Conservation (phyloP, 2,113 vertebrate genomes). For the Galeopterus variegatus region DNA sequence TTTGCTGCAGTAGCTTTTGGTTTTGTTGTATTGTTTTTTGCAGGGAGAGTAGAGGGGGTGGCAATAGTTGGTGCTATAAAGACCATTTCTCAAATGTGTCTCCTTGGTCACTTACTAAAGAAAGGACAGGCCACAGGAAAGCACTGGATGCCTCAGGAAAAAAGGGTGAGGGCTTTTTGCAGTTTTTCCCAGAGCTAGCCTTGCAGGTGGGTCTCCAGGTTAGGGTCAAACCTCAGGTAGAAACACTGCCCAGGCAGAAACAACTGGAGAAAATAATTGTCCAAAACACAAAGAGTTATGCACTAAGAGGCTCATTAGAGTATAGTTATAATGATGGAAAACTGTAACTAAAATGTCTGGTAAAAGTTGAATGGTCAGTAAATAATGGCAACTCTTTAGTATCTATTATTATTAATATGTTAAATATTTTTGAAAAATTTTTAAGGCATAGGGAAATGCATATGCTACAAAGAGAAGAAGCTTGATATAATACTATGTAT, state of each 20-base stretch:
- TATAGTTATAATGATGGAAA: background rate
- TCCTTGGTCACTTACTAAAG: background rate
- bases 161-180: background rate
- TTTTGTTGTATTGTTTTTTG: background rate
- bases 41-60: fast-evolving
- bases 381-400: background rate
- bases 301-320: background rate
- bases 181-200: background rate
- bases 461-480: background rate
- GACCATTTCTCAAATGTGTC: background rate
- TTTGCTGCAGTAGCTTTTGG: background rate
- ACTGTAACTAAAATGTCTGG: background rate
- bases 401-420: background rate
- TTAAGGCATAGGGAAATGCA: background rate
- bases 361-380: background rate
- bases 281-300: background rate
- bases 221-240: background rate
- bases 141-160: background rate
- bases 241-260: background rate
- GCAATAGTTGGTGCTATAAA: background rate
- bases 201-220: background rate
- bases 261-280: background rate
- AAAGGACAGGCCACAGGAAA: background rate
- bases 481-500: fast-evolving
- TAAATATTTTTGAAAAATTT: background rate